phyloP scores from a whole-genome alignment of 2,888 invertebrate genomes.

The Rotaria magnacalcarata region DNA sequence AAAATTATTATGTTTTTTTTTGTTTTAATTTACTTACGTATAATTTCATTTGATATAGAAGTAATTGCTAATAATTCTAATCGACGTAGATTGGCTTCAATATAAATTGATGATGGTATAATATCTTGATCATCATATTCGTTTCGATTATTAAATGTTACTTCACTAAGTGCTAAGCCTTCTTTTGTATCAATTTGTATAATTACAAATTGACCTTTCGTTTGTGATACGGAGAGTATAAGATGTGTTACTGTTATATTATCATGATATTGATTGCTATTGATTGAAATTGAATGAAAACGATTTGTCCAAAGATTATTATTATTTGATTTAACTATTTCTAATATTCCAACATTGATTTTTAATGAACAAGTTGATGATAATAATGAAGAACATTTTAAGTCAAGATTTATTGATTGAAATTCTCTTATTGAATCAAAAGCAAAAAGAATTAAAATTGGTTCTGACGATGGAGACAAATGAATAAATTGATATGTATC shows the following conservation, averaged over 20 bases:
- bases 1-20: too few species aligned
- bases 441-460: not conserved
- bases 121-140: not conserved
- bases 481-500: not conserved
- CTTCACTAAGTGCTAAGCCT: not conserved
- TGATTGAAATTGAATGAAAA: not conserved
- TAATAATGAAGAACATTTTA: not conserved
- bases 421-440: not conserved
- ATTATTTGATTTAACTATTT: not conserved
- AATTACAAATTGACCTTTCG: not conserved
- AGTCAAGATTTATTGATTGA: not conserved
- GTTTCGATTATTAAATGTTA: not conserved
- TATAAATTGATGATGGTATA: not conserved
- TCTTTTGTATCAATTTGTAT: not conserved
- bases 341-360: not conserved
- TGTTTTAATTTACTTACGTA: not conserved
- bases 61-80: not conserved
- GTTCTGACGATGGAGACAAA: not conserved
- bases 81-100: not conserved
- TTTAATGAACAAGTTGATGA: not conserved
- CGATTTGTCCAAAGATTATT: slow-evolving; percentile 1
- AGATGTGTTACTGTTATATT: not conserved
- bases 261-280: not conserved
- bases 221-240: not conserved
- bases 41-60: not conserved